Evolutionary conservation across 2,113 vertebrate genomes (phyloP).

Genomic region (Oreochromis spilurus): DNA sequence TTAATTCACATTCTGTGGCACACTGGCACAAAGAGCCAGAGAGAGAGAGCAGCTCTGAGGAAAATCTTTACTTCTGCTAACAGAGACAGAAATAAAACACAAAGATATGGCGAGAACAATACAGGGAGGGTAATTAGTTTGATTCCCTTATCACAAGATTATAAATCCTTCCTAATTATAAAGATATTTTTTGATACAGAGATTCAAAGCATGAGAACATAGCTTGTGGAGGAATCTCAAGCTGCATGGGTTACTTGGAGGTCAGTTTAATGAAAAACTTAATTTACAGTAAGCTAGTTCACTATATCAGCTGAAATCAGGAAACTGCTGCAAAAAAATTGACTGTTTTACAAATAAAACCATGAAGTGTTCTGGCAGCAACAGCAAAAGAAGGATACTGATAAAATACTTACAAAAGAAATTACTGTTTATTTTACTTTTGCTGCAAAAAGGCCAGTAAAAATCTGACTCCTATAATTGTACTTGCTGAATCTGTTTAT

Average conservation of each 20-base stretch:
- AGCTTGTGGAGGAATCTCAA: constrained; percentile 2
- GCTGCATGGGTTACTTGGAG: neutral
- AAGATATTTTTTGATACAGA: neutral
- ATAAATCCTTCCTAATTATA: constrained; percentile 23
- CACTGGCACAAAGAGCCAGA: neutral
- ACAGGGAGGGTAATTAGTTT: constrained; percentile 26
- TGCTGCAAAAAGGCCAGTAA: neutral
- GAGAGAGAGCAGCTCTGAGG: neutral
- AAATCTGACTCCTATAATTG: neutral
- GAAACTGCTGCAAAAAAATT: neutral
- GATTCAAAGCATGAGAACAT: constrained; percentile 35
- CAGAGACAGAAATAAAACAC: neutral
- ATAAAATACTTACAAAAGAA: neutral
- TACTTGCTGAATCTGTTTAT: neutral
- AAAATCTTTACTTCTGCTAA: neutral
- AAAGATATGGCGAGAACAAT: neutral
- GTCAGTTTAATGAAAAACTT: neutral
- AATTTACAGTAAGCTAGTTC: neutral
- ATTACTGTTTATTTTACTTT: neutral
- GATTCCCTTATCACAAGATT: constrained; percentile 23
- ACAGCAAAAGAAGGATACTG: neutral
- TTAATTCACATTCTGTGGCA: neutral
- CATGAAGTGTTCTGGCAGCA: neutral
- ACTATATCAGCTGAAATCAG: neutral
- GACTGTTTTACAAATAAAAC: neutral